Base-by-base conservation (phyloP, 2,888 invertebrate species). In the Euclidia mi region DNA sequence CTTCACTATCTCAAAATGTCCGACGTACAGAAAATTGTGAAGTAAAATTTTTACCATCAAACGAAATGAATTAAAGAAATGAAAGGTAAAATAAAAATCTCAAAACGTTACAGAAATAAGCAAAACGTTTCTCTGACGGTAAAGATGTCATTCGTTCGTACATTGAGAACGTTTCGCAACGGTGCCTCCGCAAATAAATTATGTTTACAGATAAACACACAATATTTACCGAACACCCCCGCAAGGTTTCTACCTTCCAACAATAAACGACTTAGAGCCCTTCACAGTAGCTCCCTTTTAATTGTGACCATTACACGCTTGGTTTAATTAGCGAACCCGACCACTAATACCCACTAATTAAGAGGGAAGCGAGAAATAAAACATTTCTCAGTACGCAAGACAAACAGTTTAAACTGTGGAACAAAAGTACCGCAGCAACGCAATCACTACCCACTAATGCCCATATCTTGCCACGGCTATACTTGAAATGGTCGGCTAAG, bases 251-350 rank as follows among this genome's bases (percentile, higher is more conserved):
- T 62, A 71, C 65, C 56, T 59, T 61, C 34, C 42, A 31, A 69
- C 64, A 61, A 66, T 72, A 72, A 79, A 75, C 55, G 75, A 70
- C 71, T 74, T 63, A 62, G 52, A 46, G 47, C 44, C 60, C 51
- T 65, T 57, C 60, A 57, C 43, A 62, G 62, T 56, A 58, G 62
- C 56, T 68, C 49, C 59, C 53, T 78, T 81, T 80, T 76, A 81
- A 80, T 80, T 74, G 78, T 73, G 72, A 73, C 71, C 70, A 76
- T 83, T 82, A 78, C 66, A 72, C 66, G 72, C 70, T 71, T 64
- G 63, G 71, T 66, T 68, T 82, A 76, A 81, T 80, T 82, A 76
- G 62, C 71, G 59, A 58, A 72, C 60, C 50, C 62, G 40, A 51
- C 68, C 67, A 64, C 76, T 70, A 76, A 81, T 73, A 74, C 70